A percentile compares a stretch with the other conserved stretches of the same genome.
Conservation (phyloP, 1,140 invertebrate genomes). For the Papilio helenus region DNA sequence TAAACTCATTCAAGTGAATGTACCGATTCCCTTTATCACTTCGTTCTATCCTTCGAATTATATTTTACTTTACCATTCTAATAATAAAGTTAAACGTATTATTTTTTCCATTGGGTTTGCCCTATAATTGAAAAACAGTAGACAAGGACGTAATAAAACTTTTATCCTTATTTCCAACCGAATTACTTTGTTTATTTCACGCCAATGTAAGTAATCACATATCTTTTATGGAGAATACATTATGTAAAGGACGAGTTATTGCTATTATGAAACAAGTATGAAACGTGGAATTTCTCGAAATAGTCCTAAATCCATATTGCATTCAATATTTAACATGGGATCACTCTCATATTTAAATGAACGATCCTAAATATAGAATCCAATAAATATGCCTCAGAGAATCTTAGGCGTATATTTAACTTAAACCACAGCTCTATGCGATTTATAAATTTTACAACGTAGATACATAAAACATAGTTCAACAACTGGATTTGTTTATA, state of each 20-base stretch:
- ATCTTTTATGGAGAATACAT: background rate
- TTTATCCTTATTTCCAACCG: background rate
- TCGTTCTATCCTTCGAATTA: too few relatives aligned
- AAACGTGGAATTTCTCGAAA: background rate
- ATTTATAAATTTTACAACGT: background rate
- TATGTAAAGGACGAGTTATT: background rate
- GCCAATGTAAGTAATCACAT: background rate
- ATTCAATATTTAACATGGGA: background rate
- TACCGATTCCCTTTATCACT: too few relatives aligned
- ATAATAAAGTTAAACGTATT: background rate
- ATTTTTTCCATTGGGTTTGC: background rate
- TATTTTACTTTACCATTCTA: background rate
- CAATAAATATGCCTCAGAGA: slow-evolving; percentile 2
- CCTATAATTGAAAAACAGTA: background rate
- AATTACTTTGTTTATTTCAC: slow-evolving; percentile 5
- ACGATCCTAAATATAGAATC: background rate
- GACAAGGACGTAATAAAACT: slow-evolving; percentile 1
- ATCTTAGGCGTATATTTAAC: background rate
- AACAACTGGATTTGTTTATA: background rate
- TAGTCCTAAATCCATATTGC: background rate
- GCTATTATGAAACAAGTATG: background rate
- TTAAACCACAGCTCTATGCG: background rate
- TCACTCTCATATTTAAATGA: background rate
- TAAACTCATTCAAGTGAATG: too few relatives aligned
- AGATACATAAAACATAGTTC: background rate